Conservation (phyloP, 30 jellyfish, hydroid and myxozoan species). For the Cassiopea xamachana region DNA sequence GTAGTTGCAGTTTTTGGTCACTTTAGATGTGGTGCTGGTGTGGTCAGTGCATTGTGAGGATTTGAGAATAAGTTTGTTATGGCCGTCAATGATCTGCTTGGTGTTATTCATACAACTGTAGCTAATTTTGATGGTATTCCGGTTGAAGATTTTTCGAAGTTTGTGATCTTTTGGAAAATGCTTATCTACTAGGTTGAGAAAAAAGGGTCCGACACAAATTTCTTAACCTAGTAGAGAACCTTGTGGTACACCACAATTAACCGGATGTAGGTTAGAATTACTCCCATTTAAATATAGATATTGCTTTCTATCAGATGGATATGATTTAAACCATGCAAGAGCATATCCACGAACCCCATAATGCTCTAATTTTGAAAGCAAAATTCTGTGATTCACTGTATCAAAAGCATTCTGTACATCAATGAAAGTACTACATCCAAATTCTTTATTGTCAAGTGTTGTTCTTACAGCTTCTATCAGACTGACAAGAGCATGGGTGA, state of each 20-base stretch:
- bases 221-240: slow-evolving; percentile 46
- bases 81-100: too few species aligned
- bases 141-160: too few species aligned
- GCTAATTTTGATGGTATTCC: too few species aligned
- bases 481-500: slow-evolving; percentile 59
- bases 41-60: too few species aligned
- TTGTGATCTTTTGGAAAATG: too few species aligned
- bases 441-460: slow-evolving; percentile 54
- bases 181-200: too few species aligned
- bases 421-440: slow-evolving; percentile 60
- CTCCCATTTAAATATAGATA: slow-evolving; percentile 49
- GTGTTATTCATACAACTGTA: too few species aligned
- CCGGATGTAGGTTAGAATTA: slow-evolving; percentile 28
- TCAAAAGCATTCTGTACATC: slow-evolving; percentile 60
- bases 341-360: slow-evolving; percentile 68
- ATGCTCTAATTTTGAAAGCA: slow-evolving; percentile 42
- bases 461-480: slow-evolving; percentile 62
- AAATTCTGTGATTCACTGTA: slow-evolving; percentile 63
- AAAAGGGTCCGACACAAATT: too few species aligned
- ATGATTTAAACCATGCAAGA: slow-evolving; percentile 64
- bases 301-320: slow-evolving; percentile 67
- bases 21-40: too few species aligned
- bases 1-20: too few species aligned
- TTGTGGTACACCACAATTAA: slow-evolving; percentile 72
- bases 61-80: too few species aligned